Conservation (phyloP, 2,797 vertebrate genomes). For the Selene dorsalis region DNA sequence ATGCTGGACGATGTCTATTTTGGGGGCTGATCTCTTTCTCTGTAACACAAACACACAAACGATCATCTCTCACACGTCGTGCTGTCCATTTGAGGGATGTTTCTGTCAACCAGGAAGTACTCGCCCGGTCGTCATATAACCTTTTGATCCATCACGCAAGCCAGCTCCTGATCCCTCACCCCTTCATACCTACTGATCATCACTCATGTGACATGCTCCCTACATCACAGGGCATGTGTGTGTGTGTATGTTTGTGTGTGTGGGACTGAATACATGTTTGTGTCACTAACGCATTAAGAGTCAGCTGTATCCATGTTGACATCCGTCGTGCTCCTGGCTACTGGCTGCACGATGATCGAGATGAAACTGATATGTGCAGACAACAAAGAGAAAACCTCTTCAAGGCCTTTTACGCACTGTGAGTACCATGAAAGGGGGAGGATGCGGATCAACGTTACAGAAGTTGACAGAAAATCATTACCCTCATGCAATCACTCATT, state of each 20-base stretch:
- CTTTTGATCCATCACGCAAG: slow-evolving; percentile 71
- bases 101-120: slow-evolving; percentile 69
- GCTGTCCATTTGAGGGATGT: slow-evolving; percentile 64
- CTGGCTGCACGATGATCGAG: slow-evolving; percentile 49
- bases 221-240: slow-evolving; percentile 13
- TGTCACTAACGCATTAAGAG: slow-evolving; percentile 50
- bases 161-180: slow-evolving; percentile 71
- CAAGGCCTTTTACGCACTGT: slow-evolving; percentile 29
- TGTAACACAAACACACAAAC: slow-evolving; percentile 20
- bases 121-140: slow-evolving; percentile 67
- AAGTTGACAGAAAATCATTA: slow-evolving; percentile 44
- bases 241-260: slow-evolving; percentile 25
- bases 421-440: slow-evolving; percentile 45
- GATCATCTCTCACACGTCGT: slow-evolving; percentile 33
- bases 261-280: slow-evolving; percentile 25
- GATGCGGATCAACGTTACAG: slow-evolving; percentile 19
- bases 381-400: slow-evolving; percentile 66
- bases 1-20: slow-evolving; percentile 63
- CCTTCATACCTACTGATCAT: slow-evolving; percentile 68
- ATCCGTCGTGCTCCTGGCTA: slow-evolving; percentile 53
- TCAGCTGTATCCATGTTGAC: slow-evolving; percentile 63
- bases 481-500: slow-evolving; percentile 7
- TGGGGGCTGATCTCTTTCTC: slow-evolving; percentile 40
- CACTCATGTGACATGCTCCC: slow-evolving; percentile 61
- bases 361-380: slow-evolving; percentile 64